Conservation (phyloP, 2,113 vertebrate species). For the Microcebus lehilahytsara region DNA sequence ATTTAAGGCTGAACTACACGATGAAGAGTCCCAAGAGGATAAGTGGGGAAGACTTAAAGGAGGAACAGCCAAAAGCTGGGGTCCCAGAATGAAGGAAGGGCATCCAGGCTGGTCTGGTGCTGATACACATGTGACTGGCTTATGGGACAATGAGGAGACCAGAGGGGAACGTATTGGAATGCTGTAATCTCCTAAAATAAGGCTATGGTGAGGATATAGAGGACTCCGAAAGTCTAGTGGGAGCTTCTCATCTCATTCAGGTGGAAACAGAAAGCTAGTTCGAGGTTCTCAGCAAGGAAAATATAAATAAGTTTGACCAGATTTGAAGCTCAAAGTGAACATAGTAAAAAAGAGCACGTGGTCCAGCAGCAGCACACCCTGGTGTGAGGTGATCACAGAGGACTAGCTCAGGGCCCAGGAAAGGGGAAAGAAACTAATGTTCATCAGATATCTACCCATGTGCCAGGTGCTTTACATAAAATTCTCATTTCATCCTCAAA, state of each 20-base stretch:
- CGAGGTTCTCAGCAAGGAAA: neutral
- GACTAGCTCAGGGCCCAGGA: neutral
- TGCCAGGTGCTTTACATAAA: neutral
- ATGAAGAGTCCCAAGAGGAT: neutral
- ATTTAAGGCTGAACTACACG: too few relatives aligned
- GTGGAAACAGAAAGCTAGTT: neutral
- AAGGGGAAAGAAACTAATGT: neutral
- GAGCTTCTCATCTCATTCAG: neutral
- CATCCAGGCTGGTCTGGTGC: neutral
- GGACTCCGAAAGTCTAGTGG: neutral
- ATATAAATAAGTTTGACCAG: neutral
- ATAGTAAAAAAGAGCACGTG: neutral
- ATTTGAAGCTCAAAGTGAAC: neutral
- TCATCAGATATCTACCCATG: neutral
- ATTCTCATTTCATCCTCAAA: neutral
- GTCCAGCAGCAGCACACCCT: too few relatives aligned
- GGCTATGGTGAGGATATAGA: neutral
- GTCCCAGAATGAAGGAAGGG: neutral
- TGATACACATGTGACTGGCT: neutral
- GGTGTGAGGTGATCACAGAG: neutral
- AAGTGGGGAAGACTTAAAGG: neutral
- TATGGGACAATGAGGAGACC: neutral
- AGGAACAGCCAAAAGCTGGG: neutral
- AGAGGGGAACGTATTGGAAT: neutral
- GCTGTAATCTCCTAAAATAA: neutral